These are phyloP conservation scores for Drosophila kokeensis DNA, from an alignment of 2,888 invertebrate genomes.

Conservation along the genomic window DNA sequence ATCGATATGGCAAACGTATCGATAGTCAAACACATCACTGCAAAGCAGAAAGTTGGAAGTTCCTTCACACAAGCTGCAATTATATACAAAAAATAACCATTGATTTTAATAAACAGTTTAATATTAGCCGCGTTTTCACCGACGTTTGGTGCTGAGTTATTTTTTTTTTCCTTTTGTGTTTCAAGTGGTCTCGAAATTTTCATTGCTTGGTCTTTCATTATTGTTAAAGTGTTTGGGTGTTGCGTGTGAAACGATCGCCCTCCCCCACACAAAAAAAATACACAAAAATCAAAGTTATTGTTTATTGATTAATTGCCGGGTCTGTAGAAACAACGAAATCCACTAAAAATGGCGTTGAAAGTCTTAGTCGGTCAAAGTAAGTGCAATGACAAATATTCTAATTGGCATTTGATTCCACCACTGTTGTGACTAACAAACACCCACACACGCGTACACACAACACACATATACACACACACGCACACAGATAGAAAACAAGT, in stretches of 20 bases:
- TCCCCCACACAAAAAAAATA: slow-evolving; percentile 19
- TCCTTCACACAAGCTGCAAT: slow-evolving; percentile 27
- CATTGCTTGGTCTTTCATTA: slow-evolving; percentile 12
- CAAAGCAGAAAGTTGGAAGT: slow-evolving; percentile 13
- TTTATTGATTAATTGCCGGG: slow-evolving; percentile 31
- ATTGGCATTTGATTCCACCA: slow-evolving; percentile 20
- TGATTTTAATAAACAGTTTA: slow-evolving; percentile 39
- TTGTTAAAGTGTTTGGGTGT: slow-evolving; percentile 31
- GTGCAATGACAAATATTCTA: slow-evolving; percentile 83
- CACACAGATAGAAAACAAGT: slow-evolving; percentile 16
- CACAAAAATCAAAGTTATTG: slow-evolving; percentile 6
- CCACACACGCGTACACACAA: slow-evolving; percentile 10
- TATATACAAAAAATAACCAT: slow-evolving; percentile 37
- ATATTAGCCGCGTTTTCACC: slow-evolving; percentile 44
- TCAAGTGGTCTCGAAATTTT: slow-evolving; percentile 23
- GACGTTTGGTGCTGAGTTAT: slow-evolving; percentile 47
- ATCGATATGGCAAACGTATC: slow-evolving; percentile 14
- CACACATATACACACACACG: background rate
- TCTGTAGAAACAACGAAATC: slow-evolving; percentile 20
- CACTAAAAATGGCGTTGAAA: slow-evolving; percentile 91
- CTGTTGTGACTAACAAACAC: slow-evolving; percentile 50
- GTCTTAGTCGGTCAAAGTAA: slow-evolving; percentile 94
- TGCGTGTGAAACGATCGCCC: slow-evolving; percentile 31
- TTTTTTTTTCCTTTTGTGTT: slow-evolving; percentile 54
- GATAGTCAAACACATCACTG: slow-evolving; percentile 20